These are phyloP conservation scores for Chaetops frenatus DNA, from an alignment of 2,113 vertebrate species.

Conservation along the genomic window DNA sequence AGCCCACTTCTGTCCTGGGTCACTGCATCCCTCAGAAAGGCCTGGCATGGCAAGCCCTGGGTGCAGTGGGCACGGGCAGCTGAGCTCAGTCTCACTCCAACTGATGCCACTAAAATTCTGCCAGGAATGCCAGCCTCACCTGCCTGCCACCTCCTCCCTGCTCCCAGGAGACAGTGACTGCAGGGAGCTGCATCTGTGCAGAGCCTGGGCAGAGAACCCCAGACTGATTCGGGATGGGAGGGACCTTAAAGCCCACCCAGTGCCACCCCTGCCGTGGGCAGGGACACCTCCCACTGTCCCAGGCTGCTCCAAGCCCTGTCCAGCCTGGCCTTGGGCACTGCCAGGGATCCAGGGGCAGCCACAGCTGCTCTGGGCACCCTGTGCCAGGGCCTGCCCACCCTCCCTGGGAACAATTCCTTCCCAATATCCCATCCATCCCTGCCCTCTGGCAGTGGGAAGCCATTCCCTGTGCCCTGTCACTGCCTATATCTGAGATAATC, in stretches of 20 bases:
- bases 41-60: not conserved
- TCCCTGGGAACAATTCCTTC: rapidly evolving
- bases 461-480: not conserved
- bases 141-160: not conserved
- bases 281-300: not conserved
- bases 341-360: not conserved
- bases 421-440: rapidly evolving
- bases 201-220: too few species aligned
- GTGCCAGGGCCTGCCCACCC: not conserved
- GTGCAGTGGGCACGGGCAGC: not conserved
- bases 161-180: not conserved
- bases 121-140: not conserved
- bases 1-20: not conserved
- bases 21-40: not conserved
- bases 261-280: not conserved
- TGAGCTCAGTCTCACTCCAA: not conserved
- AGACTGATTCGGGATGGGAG: not conserved
- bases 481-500: not conserved
- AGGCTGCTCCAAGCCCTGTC: not conserved
- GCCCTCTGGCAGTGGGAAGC: not conserved
- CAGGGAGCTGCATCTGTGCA: not conserved
- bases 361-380: not conserved
- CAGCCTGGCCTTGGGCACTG: rapidly evolving
- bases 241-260: not conserved
- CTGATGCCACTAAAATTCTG: not conserved